A percentile compares a stretch with the other conserved stretches of the same genome.
Conservation (phyloP, 2,113 vertebrate species). For the Panthera uncia region DNA sequence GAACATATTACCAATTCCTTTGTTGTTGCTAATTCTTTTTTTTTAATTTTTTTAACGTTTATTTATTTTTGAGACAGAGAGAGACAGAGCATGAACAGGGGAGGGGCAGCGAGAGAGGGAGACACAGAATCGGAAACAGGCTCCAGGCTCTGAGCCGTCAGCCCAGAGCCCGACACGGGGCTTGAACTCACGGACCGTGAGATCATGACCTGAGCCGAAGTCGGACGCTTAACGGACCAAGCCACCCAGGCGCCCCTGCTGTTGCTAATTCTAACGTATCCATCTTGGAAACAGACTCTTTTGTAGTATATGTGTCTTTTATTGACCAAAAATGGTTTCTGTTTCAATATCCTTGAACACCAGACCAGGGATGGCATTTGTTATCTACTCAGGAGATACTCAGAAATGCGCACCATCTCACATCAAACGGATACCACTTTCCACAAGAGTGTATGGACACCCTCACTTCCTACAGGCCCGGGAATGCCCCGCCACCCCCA, state of each 20-base stretch:
- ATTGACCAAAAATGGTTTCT: background rate
- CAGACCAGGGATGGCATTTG: background rate
- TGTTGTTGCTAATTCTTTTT: background rate
- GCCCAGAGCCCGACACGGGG: too few relatives aligned
- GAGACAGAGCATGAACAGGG: too few relatives aligned
- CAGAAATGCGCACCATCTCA: background rate
- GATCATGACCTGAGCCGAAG: too few relatives aligned
- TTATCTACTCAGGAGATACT: background rate
- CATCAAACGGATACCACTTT: background rate
- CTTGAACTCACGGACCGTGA: too few relatives aligned
- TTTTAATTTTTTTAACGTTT: too few relatives aligned
- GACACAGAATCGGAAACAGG: too few relatives aligned
- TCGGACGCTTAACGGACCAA: rapidly evolving
- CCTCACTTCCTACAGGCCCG: background rate
- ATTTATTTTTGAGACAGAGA: too few relatives aligned
- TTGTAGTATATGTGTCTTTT: background rate
- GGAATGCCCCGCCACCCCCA: background rate
- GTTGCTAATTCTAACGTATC: constrained; percentile 3
- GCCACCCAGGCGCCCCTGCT: background rate
- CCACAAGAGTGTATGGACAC: background rate
- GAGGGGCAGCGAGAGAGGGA: too few relatives aligned
- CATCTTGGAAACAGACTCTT: background rate
- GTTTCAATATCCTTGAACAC: background rate
- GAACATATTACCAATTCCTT: background rate
- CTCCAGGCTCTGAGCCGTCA: too few relatives aligned